Percentiles rank a stretch among this genome's conserved stretches.
Evolutionary conservation across 2,888 invertebrate genomes (phyloP).

Genomic region (Macrosoma leucophasiata): DNA sequence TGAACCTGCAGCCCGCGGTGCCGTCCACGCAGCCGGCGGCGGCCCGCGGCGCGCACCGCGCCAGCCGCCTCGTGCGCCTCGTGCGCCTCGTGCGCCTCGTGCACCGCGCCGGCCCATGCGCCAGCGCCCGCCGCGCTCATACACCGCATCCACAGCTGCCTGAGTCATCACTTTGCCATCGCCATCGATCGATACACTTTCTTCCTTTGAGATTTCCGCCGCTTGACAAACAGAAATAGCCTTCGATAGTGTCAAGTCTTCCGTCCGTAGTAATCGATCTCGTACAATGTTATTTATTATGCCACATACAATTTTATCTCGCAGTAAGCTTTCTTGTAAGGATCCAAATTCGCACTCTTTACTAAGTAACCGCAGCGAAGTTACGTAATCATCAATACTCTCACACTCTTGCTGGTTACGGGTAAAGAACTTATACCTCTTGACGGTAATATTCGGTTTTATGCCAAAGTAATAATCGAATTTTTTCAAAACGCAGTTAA

Average conservation of each 20-base stretch:
- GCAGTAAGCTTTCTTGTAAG: conserved; percentile 11
- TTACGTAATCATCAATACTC: conserved; percentile 18
- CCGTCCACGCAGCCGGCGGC: no score
- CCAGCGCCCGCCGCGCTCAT: not conserved
- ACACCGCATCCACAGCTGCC: not conserved
- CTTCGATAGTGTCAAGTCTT: conserved; percentile 15
- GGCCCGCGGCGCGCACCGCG: not conserved
- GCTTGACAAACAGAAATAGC: conserved; percentile 21
- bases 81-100: not conserved
- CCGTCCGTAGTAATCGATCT: conserved; percentile 17
- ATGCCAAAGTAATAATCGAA: conserved; percentile 14
- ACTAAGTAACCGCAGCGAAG: conserved; percentile 12
- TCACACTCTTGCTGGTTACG: conserved; percentile 14
- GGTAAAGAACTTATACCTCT: conserved; percentile 18
- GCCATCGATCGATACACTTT: conserved; percentile 2
- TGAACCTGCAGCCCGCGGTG: no score
- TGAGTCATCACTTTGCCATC: not conserved
- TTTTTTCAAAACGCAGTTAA: conserved; percentile 13
- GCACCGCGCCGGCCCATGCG: not conserved
- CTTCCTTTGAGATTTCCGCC: conserved; percentile 5
- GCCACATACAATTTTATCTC: conserved; percentile 19
- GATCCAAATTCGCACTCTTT: conserved; percentile 13
- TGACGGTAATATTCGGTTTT: conserved; percentile 13
- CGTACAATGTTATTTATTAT: conserved; percentile 11
- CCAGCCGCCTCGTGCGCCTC: not conserved